Evolutionary conservation across 1,140 invertebrate species (phyloP).

Genomic region (Bombus terrestris): DNA sequence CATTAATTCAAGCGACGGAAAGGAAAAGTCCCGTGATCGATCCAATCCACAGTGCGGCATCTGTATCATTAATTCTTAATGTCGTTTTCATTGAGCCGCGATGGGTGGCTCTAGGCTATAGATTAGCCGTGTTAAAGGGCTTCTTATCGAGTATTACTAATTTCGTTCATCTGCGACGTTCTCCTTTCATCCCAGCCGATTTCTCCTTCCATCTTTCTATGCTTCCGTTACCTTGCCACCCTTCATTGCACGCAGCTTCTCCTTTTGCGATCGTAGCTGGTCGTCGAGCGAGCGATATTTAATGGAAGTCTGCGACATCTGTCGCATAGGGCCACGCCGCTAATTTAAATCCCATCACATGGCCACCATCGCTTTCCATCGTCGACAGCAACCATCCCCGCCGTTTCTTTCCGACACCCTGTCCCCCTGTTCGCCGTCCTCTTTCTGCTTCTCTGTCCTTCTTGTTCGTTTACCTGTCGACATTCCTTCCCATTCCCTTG

Average conservation of each 20-base stretch:
- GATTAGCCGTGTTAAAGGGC: constrained; percentile 34
- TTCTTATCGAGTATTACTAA: constrained; percentile 56
- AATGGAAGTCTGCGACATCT: constrained; percentile 79
- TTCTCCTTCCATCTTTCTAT: no score
- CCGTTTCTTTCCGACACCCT: background rate
- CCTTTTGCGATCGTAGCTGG: constrained; percentile 10
- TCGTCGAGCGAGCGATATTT: constrained; percentile 74
- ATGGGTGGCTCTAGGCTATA: background rate
- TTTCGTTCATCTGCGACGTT: constrained; percentile 37
- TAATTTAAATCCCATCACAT: constrained; percentile 79
- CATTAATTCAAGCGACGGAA: background rate
- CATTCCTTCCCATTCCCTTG: constrained; percentile 64
- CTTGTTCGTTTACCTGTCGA: constrained; percentile 44
- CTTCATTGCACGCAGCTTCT: constrained; percentile 12
- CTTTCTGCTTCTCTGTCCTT: no score
- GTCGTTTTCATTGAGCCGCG: constrained; percentile 42
- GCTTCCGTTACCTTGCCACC: background rate
- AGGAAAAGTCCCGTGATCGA: background rate
- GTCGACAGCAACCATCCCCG: constrained; percentile 24
- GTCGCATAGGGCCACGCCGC: constrained; percentile 68
- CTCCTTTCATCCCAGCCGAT: background rate
- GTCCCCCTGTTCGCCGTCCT: background rate
- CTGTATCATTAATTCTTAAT: constrained; percentile 45
- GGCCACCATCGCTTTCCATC: constrained; percentile 59
- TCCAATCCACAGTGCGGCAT: background rate